Percentiles rank a stretch among this genome's conserved stretches.
Conservation (phyloP, 2,113 vertebrate species). For the Narcine bancroftii region DNA sequence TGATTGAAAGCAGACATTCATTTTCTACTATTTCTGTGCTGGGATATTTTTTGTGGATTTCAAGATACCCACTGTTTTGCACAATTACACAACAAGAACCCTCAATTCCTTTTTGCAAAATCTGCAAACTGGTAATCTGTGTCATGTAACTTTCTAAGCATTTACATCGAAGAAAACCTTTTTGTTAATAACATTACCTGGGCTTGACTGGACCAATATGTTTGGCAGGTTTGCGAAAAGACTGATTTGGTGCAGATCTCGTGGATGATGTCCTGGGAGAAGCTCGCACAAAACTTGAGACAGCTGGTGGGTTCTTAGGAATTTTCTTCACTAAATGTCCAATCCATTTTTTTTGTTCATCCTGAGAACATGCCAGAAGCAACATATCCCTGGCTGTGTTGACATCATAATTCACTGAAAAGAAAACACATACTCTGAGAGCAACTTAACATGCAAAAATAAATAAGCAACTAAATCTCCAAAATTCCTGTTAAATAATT, state of each 20-base stretch:
- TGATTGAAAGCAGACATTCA: not conserved
- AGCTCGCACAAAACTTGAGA: constrained; percentile 75
- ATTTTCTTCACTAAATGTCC: constrained; percentile 97
- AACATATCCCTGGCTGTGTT: constrained; percentile 95
- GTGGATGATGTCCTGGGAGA: constrained; percentile 87
- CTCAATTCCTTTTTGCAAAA: not conserved
- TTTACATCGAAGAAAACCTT: not conserved
- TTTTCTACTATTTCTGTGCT: too few species aligned
- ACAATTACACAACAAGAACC: not conserved
- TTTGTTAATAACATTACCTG: constrained; percentile 65
- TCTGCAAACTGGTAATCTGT: not conserved
- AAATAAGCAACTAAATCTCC: not conserved
- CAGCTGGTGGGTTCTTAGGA: constrained; percentile 78
- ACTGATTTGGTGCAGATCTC: constrained; percentile 87
- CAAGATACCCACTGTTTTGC: not conserved
- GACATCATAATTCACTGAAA: constrained; percentile 88
- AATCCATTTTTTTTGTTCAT: constrained; percentile 98
- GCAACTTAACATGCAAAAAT: not conserved
- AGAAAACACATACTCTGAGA: not conserved
- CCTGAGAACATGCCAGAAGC: constrained; percentile 83
- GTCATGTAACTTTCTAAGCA: not conserved
- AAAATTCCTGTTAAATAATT: not conserved
- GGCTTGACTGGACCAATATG: constrained; percentile 78
- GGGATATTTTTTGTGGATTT: not conserved
- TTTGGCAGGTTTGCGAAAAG: constrained; percentile 89